Evolutionary conservation across 35 echinoderm and acorn worm genomes (phyloP).

Genomic region (Apostichopus japonicus): DNA sequence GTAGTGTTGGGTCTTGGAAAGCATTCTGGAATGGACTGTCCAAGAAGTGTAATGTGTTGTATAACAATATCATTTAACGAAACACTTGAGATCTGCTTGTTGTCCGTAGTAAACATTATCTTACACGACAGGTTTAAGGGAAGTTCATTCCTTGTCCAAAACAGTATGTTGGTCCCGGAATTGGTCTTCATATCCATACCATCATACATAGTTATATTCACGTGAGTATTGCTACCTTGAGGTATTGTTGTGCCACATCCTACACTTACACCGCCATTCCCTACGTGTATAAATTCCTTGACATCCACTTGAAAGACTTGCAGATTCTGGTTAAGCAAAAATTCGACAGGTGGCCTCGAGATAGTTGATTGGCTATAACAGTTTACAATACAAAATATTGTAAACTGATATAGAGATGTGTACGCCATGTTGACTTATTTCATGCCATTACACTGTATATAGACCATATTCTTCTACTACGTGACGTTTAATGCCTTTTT

Average conservation of each 20-base stretch:
- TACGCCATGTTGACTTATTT: background rate
- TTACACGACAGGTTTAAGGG: background rate
- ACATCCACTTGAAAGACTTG: background rate
- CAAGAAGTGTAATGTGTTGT: background rate
- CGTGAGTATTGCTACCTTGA: background rate
- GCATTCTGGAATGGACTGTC: too few relatives aligned
- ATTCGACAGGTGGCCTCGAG: background rate
- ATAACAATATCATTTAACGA: background rate
- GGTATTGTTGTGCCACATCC: background rate
- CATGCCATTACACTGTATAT: too few relatives aligned
- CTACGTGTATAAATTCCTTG: background rate
- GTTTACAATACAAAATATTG: background rate
- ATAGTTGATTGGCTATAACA: background rate
- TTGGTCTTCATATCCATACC: background rate
- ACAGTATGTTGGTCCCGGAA: background rate
- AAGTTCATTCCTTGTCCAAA: background rate
- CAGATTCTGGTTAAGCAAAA: background rate
- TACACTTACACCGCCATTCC: background rate
- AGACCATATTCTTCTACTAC: background rate
- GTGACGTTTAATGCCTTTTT: background rate
- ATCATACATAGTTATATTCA: background rate
- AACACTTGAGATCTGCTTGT: background rate
- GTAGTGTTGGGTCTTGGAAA: background rate
- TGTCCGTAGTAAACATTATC: background rate
- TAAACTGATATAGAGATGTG: background rate